Evolutionary conservation across 2,113 vertebrate genomes (phyloP).

Genomic region (Toxostoma redivivum): DNA sequence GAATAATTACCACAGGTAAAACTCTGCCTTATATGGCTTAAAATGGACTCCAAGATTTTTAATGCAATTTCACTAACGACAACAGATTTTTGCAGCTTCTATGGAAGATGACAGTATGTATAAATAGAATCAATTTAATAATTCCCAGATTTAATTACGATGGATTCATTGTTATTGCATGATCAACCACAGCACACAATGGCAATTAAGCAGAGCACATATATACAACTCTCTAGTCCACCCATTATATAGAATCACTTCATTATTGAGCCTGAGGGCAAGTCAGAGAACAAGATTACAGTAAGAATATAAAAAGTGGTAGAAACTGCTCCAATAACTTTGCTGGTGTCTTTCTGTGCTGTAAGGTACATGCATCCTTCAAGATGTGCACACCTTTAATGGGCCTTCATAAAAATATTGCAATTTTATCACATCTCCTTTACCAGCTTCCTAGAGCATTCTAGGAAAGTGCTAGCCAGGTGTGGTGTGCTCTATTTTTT

Average conservation of each 20-base stretch:
- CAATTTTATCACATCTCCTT: neutral
- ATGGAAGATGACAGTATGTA: neutral
- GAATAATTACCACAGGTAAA: neutral
- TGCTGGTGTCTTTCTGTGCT: neutral
- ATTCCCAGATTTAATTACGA: constrained; percentile 51
- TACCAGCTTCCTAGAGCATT: neutral
- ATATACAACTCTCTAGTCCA: neutral
- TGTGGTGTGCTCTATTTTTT: neutral
- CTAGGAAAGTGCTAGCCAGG: neutral
- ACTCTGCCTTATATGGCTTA: neutral
- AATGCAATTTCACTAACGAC: neutral
- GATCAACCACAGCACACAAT: constrained; percentile 14
- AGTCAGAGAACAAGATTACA: neutral
- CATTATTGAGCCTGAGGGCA: neutral
- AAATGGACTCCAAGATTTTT: neutral
- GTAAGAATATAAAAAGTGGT: neutral
- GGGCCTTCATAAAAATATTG: neutral
- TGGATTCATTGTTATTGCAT: constrained; percentile 49
- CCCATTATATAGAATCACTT: neutral
- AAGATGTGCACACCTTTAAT: neutral
- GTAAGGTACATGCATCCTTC: neutral
- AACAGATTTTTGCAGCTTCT: constrained; percentile 2
- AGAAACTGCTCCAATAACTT: neutral
- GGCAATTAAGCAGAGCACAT: constrained; percentile 18
- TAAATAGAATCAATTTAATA: constrained; percentile 59